Base-by-base conservation (phyloP, 1,140 invertebrate genomes). In the Drosophila hydei region DNA sequence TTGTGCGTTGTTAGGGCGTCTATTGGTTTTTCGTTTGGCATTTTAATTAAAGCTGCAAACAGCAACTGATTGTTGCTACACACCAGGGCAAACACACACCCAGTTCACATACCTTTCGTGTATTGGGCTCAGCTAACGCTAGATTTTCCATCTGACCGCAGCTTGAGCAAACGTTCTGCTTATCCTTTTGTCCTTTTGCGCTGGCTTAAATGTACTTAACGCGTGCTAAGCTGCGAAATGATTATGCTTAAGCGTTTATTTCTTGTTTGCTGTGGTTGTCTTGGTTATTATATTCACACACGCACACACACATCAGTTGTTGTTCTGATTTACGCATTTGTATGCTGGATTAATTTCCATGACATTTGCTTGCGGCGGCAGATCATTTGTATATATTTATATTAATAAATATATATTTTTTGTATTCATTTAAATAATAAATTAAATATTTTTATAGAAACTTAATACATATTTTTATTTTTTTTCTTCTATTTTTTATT, bases 141-240 rank as follows among this genome's bases (percentile, higher is more conserved):
- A 51, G 30, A 48, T 55, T 50, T 54, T 47, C 50, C 52, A 65
- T 38, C 59, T 72, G 72, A 67, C 68, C 72, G 55, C 68, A 58
- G 43, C 27, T 70, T 63, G 36, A 51, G 27, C 42, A 40, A 58
- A 58, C 48, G 33, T 12, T 50, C 30, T 33, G 27, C 23, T 30
- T 55, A 51, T 73, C 69, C 73, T 80, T 84, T 84, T 76, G 64
- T 84, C 69, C 73, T 56, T 61, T 64, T 74, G 80, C 40, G 52
- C 58, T 42, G 62, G 63, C 81, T 77, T 75, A 77, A 62, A 72
- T 81, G 77, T 73, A 74, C 60, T 87, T 72, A 85, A 87, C 75
- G 81, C 81, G 74, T 87, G 38, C 71, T 78, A 77, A 81, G 81
- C 83, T 75, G 62, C 81, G 18, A 74, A 84, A 80, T 87, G 81